Conservation (phyloP, 2,113 vertebrate species). For the Carassius carassius region DNA sequence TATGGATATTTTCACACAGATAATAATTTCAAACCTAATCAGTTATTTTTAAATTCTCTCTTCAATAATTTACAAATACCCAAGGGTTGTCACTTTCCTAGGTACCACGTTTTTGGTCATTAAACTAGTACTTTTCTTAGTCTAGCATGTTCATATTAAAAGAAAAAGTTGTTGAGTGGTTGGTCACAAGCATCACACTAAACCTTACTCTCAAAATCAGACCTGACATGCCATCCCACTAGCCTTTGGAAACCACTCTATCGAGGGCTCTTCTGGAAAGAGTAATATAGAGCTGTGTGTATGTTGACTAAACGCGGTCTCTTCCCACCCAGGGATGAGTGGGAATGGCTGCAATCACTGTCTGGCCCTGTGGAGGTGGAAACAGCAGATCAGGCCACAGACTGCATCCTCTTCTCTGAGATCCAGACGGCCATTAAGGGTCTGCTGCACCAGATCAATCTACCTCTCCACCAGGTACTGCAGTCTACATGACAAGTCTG, state of each 20-base stretch:
- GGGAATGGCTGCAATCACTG: slow-evolving; percentile 95
- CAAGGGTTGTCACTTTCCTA: not conserved
- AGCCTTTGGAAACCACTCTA: slow-evolving; percentile 18
- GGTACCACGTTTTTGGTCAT: not conserved
- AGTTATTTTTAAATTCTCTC: not conserved
- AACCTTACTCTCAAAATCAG: not conserved
- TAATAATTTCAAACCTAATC: too few relatives aligned
- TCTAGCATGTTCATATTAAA: not conserved
- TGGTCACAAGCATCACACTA: not conserved
- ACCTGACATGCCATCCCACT: not conserved
- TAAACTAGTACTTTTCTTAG: not conserved
- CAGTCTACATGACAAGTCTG: not conserved
- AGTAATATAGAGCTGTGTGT: slow-evolving; percentile 32
- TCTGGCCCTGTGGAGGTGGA: slow-evolving; percentile 81
- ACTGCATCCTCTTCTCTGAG: slow-evolving; percentile 88
- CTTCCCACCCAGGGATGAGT: slow-evolving; percentile 88
- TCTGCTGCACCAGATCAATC: slow-evolving; percentile 91
- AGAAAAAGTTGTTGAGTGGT: not conserved
- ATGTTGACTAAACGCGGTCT: slow-evolving; percentile 48
- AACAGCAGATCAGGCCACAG: slow-evolving; percentile 78
- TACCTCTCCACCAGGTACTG: slow-evolving; percentile 84
- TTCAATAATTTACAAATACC: not conserved
- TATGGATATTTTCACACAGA: not conserved
- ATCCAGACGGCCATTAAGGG: slow-evolving; percentile 90
- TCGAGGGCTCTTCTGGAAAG: slow-evolving; percentile 10